Conservation (phyloP, 2,797 vertebrate genomes). For the Bradypodion pumilum region DNA sequence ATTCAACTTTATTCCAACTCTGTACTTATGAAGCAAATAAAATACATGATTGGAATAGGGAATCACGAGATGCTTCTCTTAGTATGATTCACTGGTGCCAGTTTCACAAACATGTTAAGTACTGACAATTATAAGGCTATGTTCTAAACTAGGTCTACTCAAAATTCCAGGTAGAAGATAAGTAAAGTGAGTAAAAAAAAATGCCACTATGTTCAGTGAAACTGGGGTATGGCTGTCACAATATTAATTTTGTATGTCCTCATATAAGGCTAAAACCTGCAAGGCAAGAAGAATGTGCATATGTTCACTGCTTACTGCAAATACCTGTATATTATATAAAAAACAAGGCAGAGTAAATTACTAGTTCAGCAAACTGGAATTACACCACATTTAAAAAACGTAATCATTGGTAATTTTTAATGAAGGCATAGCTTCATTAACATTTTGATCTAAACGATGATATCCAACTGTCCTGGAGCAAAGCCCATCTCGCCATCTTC, state of each 20-base stretch:
- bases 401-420: conserved; percentile 95
- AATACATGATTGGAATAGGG: conserved; percentile 46
- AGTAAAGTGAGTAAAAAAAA: conserved; percentile 42
- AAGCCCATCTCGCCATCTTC: conserved; percentile 89
- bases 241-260: conserved; percentile 54
- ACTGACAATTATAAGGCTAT: conserved; percentile 49
- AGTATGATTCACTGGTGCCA: conserved; percentile 53
- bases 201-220: conserved; percentile 55
- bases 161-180: conserved; percentile 61
- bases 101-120: conserved; percentile 52
- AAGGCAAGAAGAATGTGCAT: conserved; percentile 64
- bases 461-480: conserved; percentile 91
- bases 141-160: conserved; percentile 49
- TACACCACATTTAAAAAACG: conserved; percentile 83
- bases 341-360: conserved; percentile 67
- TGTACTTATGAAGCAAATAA: conserved; percentile 37
- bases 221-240: conserved; percentile 56
- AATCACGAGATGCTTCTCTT: conserved; percentile 50
- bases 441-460: conserved; percentile 91
- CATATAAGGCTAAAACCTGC: conserved; percentile 64
- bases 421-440: conserved; percentile 95
- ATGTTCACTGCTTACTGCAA: conserved; percentile 61
- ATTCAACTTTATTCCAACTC: conserved; percentile 38
- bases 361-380: conserved; percentile 56
- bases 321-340: conserved; percentile 61